Percentiles rank a stretch among this genome's conserved stretches.
Evolutionary conservation across 2,113 vertebrate genomes (phyloP).

Genomic region (Murina feae): DNA sequence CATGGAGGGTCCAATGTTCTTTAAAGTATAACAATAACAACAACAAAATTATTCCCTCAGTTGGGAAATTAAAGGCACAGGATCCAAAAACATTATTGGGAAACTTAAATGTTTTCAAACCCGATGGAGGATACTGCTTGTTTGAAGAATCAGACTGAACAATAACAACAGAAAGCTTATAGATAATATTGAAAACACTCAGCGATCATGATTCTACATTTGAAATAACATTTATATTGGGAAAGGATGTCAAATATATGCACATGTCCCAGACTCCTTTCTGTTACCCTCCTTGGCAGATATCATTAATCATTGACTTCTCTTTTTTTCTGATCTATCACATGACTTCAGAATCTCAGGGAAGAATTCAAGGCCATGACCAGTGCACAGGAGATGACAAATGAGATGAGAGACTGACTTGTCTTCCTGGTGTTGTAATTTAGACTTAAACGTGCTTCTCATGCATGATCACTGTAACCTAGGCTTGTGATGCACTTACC

Average conservation of each 20-base stretch:
- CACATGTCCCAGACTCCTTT: not conserved
- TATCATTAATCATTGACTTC: not conserved
- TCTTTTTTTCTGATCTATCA: not conserved
- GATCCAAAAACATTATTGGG: conserved; percentile 63
- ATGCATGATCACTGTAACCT: not conserved
- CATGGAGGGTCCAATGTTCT: not conserved
- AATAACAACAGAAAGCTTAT: not conserved
- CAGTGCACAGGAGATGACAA: not conserved
- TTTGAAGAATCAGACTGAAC: not conserved
- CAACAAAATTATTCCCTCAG: not conserved
- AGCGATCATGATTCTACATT: not conserved
- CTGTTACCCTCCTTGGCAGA: not conserved
- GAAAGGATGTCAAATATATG: not conserved
- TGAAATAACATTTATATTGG: not conserved
- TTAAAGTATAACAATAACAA: not conserved
- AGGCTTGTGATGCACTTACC: not conserved
- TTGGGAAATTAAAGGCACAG: conserved; percentile 71
- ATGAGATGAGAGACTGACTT: not conserved
- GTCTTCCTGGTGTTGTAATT: not conserved
- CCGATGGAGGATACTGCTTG: not conserved
- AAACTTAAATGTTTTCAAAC: conserved; percentile 56
- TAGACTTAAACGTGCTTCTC: not conserved
- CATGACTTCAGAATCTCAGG: not conserved
- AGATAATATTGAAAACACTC: not conserved
- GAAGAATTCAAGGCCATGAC: not conserved